Conservation (phyloP, 2,888 invertebrate species). For the Thera obeliscata region DNA sequence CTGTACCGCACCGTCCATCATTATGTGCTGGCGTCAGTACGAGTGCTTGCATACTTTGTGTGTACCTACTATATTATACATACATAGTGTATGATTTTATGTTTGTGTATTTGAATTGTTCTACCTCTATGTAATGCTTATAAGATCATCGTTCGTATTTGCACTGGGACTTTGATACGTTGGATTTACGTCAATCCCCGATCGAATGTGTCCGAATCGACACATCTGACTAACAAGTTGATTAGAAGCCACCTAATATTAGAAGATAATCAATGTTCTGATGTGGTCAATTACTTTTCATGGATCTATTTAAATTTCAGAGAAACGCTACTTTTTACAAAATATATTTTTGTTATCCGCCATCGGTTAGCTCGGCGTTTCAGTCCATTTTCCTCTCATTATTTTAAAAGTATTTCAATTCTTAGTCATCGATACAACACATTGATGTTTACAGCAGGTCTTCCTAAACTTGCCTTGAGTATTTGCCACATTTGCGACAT, state of each 20-base stretch:
- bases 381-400: too few relatives aligned
- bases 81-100: slow-evolving; percentile 1
- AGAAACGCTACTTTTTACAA: too few relatives aligned
- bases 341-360: too few relatives aligned
- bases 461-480: too few relatives aligned
- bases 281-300: neutral
- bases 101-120: slow-evolving; percentile 46
- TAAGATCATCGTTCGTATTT: slow-evolving; percentile 54
- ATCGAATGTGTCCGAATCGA: slow-evolving; percentile 10
- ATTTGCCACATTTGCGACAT: too few relatives aligned
- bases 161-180: slow-evolving; percentile 54
- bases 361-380: too few relatives aligned
- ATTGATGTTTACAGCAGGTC: too few relatives aligned
- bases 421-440: too few relatives aligned
- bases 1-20: too few relatives aligned
- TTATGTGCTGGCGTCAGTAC: neutral
- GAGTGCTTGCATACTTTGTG: neutral
- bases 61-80: neutral
- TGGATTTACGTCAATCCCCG: slow-evolving; percentile 65
- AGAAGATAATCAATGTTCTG: slow-evolving; percentile 33
- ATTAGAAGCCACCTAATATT: slow-evolving; percentile 47
- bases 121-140: slow-evolving; percentile 48
- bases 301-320: too few relatives aligned
- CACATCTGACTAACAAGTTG: slow-evolving; percentile 60
- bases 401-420: too few relatives aligned